Evolutionary conservation across 2,888 invertebrate species (phyloP), one percentile per base, ranked within the genome.

Genomic region (Keiferia lycopersicella): DNA sequence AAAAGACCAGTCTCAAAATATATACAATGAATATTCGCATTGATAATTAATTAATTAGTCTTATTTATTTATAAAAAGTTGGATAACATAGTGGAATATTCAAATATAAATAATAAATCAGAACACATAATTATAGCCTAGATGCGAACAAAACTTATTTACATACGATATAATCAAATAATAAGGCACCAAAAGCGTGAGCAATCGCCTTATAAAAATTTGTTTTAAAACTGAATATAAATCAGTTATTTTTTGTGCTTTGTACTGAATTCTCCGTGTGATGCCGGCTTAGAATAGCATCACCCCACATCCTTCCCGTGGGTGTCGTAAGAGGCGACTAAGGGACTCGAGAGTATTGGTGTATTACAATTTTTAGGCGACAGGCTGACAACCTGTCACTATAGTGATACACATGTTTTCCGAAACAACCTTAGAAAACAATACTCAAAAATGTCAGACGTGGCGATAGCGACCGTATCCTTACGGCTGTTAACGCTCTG

Each of bases 231-330:
- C 67, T 64, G 61, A 57, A 65, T 61, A 73, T 72, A 74, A 73
- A 69, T 71, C 67, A 72, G 66, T 73, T 69, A 61, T 18, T 39
- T 65, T 73, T 76, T 77, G 74, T 71, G 74, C 71, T 85, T 86
- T 85, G 86, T 85, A 85, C 86, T 84, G 75, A 78, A 78, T 34
- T 69, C n/a, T n/a, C n/a, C n/a, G n/a, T n/a, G n/a, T n/a, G n/a
- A n/a, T n/a, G n/a, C n/a, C n/a, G n/a, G n/a, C n/a, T n/a, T n/a
- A n/a, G n/a, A n/a, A n/a, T n/a, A n/a, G n/a, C n/a, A n/a, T n/a
- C n/a, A n/a, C n/a, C n/a, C n/a, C n/a, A n/a, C n/a, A n/a, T n/a
- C n/a, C n/a, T n/a, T n/a, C n/a, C n/a, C n/a, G n/a, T n/a, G n/a
- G n/a, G n/a, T n/a, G n/a, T n/a, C n/a, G n/a, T n/a, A n/a, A n/a